Evolutionary conservation across 1,140 invertebrate genomes (phyloP), one percentile per base, ranked within the genome.

Genomic region (Musca vetustissima): DNA sequence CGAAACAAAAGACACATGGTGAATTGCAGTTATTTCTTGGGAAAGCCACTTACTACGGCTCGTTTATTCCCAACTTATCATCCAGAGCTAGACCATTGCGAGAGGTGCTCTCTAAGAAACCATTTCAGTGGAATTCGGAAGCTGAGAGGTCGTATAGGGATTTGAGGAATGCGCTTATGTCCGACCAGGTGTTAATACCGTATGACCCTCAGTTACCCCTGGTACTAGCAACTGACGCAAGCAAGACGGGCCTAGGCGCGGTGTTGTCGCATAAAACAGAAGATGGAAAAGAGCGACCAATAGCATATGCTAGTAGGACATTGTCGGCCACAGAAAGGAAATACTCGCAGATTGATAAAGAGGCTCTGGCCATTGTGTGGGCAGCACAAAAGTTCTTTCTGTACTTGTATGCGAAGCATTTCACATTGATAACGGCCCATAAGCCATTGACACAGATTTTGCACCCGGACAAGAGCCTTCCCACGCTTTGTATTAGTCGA

Each of bases 391-490:
- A 78, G 68, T 83, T 85, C 73, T 77, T 83, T 69, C 49, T 83
- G 48, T 85, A 82, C 59, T 47, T 85, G 8, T 85, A 77, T 70
- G 84, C 83, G 4, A 55, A 78, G 15, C 65, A 82, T 22, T 86
- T 86, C 68, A 83, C 70, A 2, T 67, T 87, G 4, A 69, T 76
- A 17, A 87, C 83, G 1, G 85, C 87, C 68, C 84, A 87, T 69
- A 81, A 83, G 53, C 84, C 85, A 4, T 69, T 86, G 25, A 70
- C 19, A 67, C 80, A 53, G 74, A 80, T 86, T 19, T 82, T 85
- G 55, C 73, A 74, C 7, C 71, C 74, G 7, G 73, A 76, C 14
- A 76, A 72, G 50, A 68, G 71, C 19, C 70, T 86, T 21, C 81
- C 83, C 15, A 68, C 73, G 14, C 68, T 78, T n/a, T 68, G 79